phyloP scores from a whole-genome alignment of 2,888 invertebrate species.

The Tipula unca region DNA sequence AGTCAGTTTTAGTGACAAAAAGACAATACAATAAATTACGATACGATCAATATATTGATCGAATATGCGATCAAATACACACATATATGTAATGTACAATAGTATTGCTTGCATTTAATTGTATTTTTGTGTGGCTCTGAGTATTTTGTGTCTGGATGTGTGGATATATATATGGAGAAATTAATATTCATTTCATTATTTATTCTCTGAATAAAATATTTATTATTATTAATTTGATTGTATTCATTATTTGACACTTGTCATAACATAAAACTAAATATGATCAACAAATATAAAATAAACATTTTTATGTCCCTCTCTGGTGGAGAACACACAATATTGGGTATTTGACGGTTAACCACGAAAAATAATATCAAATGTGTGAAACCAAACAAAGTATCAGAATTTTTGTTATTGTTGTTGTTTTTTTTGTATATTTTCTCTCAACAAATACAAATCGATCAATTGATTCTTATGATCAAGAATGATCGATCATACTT shows the following conservation, averaged over 20 bases:
- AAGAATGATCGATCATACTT: conserved; percentile 18
- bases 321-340: background rate
- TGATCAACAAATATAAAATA: background rate
- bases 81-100: background rate
- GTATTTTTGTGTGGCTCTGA: background rate
- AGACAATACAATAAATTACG: background rate
- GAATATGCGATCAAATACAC: no score
- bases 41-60: background rate
- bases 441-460: conserved; percentile 10
- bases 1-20: background rate
- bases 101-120: background rate
- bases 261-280: background rate
- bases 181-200: background rate
- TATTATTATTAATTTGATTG: background rate
- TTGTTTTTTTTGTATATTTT: background rate
- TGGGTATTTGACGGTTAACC: background rate
- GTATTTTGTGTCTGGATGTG: background rate
- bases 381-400: background rate
- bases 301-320: background rate
- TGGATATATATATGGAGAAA: background rate
- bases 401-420: no score
- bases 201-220: background rate
- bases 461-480: conserved; percentile 18
- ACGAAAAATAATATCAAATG: background rate
- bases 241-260: background rate